phyloP scores from a whole-genome alignment of 2,888 invertebrate genomes.

The Ochlodes sylvanus region DNA sequence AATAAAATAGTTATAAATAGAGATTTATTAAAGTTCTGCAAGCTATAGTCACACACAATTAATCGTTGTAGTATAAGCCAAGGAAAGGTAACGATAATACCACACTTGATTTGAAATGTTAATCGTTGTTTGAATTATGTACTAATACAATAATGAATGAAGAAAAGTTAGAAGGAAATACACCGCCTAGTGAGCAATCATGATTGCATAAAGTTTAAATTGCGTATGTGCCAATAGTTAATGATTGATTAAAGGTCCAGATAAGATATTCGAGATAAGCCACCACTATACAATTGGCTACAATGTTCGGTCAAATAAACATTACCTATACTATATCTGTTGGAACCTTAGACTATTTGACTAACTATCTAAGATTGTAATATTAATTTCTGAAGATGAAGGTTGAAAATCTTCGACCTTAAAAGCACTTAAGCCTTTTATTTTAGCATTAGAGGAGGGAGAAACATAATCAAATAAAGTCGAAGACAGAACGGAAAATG shows the following conservation, averaged over 20 bases:
- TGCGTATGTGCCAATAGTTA: neutral
- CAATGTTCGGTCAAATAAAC: neutral
- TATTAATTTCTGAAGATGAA: too few species aligned
- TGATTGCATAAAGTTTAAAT: constrained; percentile 4
- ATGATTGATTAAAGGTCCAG: neutral
- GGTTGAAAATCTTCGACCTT: too few species aligned
- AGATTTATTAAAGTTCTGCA: neutral
- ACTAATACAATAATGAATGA: constrained; percentile 6
- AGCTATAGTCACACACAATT: constrained; percentile 11
- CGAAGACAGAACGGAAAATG: too few species aligned
- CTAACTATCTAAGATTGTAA: too few species aligned
- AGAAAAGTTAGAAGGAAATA: constrained; percentile 10
- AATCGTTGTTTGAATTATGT: constrained; percentile 15
- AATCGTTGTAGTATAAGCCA: constrained; percentile 13
- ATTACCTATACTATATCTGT: neutral
- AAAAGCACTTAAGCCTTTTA: too few species aligned
- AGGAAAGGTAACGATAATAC: constrained; percentile 14
- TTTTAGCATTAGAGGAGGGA: too few species aligned
- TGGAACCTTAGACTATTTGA: too few species aligned
- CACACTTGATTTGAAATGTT: constrained; percentile 26
- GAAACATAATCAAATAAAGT: too few species aligned
- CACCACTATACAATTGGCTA: neutral
- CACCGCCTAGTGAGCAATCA: neutral
- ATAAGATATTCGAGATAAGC: neutral
- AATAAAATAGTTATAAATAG: neutral